Evolutionary conservation across 2,113 vertebrate species (phyloP), one percentile per base, ranked within the genome.

Genomic region (Lasiurus cinereus): DNA sequence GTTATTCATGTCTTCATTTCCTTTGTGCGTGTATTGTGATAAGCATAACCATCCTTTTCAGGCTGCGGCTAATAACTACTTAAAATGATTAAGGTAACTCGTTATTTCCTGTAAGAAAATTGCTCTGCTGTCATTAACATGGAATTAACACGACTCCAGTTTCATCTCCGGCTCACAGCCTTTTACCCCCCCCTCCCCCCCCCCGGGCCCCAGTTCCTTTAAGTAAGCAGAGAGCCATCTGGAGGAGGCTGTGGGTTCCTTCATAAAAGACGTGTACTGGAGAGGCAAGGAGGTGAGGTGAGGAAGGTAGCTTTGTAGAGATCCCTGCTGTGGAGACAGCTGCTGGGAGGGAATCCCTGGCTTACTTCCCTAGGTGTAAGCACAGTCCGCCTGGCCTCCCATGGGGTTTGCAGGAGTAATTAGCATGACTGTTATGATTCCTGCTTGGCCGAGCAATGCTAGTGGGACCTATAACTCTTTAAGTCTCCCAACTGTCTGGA

Each of bases 31-130:
- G 73, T 33, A 36, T 59, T 83, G 85, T 86, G 66, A 95, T 96
- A 97, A 97, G 97, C 88, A 36, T 0, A 11, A 85, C 91, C 83
- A 93, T 43, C 50, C 79, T 83, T 97, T 95, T 96, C 54, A 96
- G 93, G 66, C 93, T 73, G 83, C 67, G 93, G 85, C 91, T 97
- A 96, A 95, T 80, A 97, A 97, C 96, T 76, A 59, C 94, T 78
- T 97, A 97, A 82, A 89, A 95, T 91, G 94, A 96, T 94, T 94
- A 94, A 95, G 95, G 97, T 97, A 98, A 96, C 93, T 95, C 94
- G 91, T 95, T 95, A 95, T 90, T 98, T 96, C 22, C n/a, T 97
- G 90, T 95, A 90, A 96, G 97, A 96, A 97, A 83, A 96, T 96
- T 95, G 88, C 82, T 94, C 85, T 50, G 83, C 90, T 92, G 94